Evolutionary conservation across 2,113 vertebrate species (phyloP), one percentile per base, ranked within the genome.

Genomic region (Gopherus evgoodei): DNA sequence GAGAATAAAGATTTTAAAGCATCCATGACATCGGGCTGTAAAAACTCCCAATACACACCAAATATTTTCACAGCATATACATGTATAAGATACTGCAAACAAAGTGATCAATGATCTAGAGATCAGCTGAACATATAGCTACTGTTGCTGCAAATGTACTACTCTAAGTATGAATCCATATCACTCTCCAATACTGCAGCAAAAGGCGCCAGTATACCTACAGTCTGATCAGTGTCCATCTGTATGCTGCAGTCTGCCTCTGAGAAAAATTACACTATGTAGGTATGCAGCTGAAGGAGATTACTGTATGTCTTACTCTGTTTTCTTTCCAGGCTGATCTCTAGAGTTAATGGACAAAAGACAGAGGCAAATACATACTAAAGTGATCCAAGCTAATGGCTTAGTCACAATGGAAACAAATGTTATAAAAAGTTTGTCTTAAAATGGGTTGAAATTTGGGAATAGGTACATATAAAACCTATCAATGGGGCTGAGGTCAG

Each of bases 291-390:
- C 2, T 78, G 82, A 93, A 79, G 82, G 7, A 50, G 1, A 59
- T 29, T 5, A 9, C 11, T 82, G 27, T 24, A 42, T 14, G 7
- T 69, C 76, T 72, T 29, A 3, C 22, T 35, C 22, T 62, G 24
- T 53, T 89, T 57, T 44, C 24, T 65, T 82, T 86, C 7, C 54
- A 86, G 38, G 21, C 53, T 53, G 14, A 50, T 52, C 27, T 93
- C 14, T 75, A 47, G 91, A 91, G 38, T 8, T 42, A 81, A 21
- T 76, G 79, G 2, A 13, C 44, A 54, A 44, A 54, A 93, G 59
- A 11, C 1, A 49, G 59, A 57, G 6, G 6, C 17, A 82, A 8
- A 0, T 25, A 50, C 0, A 0, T 49, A 42, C 6, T n/a, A 8
- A 16, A 50, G 29, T 49, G 25, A 29, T 3, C 75, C 42, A 49